Evolutionary conservation across 2,888 invertebrate species (phyloP).

Genomic region (Sarcophaga carnaria): DNA sequence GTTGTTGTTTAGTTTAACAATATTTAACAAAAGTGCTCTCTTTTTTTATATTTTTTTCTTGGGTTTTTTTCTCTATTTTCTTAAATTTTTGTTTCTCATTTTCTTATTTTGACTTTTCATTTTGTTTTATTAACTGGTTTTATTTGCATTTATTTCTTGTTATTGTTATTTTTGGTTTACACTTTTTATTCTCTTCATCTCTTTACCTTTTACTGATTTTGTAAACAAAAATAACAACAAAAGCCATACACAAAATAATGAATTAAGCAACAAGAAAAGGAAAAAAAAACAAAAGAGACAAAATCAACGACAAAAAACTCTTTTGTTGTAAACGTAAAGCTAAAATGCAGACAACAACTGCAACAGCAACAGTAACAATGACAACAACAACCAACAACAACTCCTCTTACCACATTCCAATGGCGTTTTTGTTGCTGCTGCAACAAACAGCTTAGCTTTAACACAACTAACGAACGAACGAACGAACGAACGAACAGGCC

Average conservation of each 20-base stretch:
- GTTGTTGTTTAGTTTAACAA: not conserved
- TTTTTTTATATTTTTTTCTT: too few species aligned
- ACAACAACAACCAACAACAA: conserved; percentile 38
- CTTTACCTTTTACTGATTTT: conserved; percentile 55
- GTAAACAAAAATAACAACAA: conserved; percentile 48
- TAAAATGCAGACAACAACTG: conserved; percentile 53
- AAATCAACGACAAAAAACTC: conserved; percentile 45
- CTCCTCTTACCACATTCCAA: conserved; percentile 65
- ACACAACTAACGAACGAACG: conserved; percentile 7
- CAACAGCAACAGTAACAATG: not conserved
- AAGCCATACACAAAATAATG: not conserved
- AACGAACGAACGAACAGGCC: conserved; percentile 22
- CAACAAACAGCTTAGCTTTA: conserved; percentile 32
- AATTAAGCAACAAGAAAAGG: too few species aligned
- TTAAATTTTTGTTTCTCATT: not conserved
- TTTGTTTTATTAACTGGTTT: conserved; percentile 60
- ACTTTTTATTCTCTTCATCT: not conserved
- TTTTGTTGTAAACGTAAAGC: conserved; percentile 61
- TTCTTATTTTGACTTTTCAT: conserved; percentile 20
- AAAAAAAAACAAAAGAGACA: conserved; percentile 1
- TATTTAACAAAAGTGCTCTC: too few species aligned
- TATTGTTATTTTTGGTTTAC: not conserved
- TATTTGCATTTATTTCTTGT: conserved; percentile 28
- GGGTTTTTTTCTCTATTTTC: too few species aligned
- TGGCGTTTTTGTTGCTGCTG: conserved; percentile 51